Percentiles rank a stretch among this genome's conserved stretches.
phyloP scores from a whole-genome alignment of 92 coral and sea anemone species.

The Nematostella vectensis region DNA sequence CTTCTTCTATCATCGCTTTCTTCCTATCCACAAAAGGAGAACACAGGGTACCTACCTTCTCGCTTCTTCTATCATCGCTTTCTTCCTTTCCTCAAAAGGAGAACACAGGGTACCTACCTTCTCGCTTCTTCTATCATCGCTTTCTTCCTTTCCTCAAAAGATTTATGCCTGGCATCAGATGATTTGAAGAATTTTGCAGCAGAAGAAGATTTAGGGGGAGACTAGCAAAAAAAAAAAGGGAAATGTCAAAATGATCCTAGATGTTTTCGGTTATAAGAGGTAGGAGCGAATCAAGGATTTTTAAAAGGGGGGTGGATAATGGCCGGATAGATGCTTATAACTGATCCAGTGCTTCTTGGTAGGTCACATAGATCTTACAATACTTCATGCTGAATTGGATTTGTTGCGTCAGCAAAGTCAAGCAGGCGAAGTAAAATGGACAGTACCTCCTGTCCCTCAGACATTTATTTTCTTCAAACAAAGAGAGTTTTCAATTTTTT shows the following conservation, averaged over 20 bases:
- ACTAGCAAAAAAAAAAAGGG: conserved; percentile 1
- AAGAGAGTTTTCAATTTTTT: too few species aligned
- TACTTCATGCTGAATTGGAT: too few species aligned
- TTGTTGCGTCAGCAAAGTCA: too few species aligned
- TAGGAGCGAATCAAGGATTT: not conserved
- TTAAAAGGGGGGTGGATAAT: not conserved
- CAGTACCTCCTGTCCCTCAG: too few species aligned
- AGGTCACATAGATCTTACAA: too few species aligned
- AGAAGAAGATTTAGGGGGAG: conserved; percentile 41
- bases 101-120: conserved; percentile 67
- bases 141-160: conserved; percentile 71
- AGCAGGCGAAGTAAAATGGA: too few species aligned
- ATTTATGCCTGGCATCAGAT: conserved; percentile 63
- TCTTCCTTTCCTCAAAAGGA: conserved; percentile 76
- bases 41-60: conserved; percentile 75
- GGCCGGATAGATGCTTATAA: too few species aligned
- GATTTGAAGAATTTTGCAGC: conserved; percentile 49
- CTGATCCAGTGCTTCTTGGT: too few species aligned
- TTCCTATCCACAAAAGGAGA: conserved; percentile 80
- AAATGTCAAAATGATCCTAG: too few species aligned
- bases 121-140: conserved; percentile 83
- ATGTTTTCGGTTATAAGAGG: too few species aligned
- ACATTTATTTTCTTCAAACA: too few species aligned
- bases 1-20: conserved; percentile 65
- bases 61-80: conserved; percentile 75